Evolutionary conservation across 35 echinoderm and acorn worm genomes (phyloP), one percentile per base, ranked within the genome.

Genomic region (Patiria miniata): DNA sequence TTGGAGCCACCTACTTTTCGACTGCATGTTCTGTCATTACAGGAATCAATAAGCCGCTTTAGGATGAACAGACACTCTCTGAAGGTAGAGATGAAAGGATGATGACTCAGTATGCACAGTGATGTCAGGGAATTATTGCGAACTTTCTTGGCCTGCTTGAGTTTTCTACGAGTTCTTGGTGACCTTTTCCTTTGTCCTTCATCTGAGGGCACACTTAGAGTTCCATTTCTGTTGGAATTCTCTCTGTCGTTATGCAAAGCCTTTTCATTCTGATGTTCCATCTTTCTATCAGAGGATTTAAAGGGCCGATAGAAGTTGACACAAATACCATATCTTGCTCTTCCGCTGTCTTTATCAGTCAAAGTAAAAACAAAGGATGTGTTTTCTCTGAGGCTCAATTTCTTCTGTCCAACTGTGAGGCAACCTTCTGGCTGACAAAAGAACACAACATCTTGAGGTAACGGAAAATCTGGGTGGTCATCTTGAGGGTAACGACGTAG

Each of bases 231-330:
- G 38, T 91, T 97, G 4, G 96, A 99, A 61, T 94, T 94, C 80
- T 99, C 92, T 29, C 89, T 77, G 12, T 89, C 84, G 33, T 81
- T 81, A 54, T 44, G 15, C n/a, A 89, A 18, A 42, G 57, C 52
- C 85, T 99, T 90, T 50, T 94, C 78, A 51, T 91, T 55, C 57
- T 92, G 77, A 54, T 95, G 52, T 77, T 51, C 57, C 55, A 81
- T 80, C 76, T 95, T 91, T 42, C 89, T 88, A 34, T 99, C 90
- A 19, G 83, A 91, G 23, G 77, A 54, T 81, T 86, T 93, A 36
- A 98, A 98, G 8, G 96, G 96, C 69, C 92, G 16, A 59, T 94
- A 98, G 73, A 98, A 98, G 81, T 94, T 98, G n/a, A 98, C 92
- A 53, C 96, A 98, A 36, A 98, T 89, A 52, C 95, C 96, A 82